Conservation (phyloP, 2,797 vertebrate species). For the Apodemus agrarius region DNA sequence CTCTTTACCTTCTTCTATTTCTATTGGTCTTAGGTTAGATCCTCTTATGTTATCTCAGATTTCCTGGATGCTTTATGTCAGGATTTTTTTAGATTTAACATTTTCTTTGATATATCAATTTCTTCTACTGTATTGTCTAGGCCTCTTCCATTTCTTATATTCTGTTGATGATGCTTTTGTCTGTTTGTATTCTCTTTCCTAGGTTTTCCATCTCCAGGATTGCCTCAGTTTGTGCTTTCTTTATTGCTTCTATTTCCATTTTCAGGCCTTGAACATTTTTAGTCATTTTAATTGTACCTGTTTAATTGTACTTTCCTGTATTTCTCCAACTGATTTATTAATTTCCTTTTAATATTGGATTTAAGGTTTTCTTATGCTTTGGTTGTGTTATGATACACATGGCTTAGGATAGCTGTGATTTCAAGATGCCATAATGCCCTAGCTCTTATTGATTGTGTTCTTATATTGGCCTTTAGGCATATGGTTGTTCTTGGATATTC, state of each 20-base stretch:
- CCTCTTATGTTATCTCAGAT: not conserved
- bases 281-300: not conserved
- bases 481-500: not conserved
- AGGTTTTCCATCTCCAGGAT: not conserved
- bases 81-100: not conserved
- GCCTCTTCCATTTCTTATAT: not conserved
- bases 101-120: not conserved
- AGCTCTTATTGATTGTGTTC: not conserved
- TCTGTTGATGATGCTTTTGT: not conserved
- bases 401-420: not conserved
- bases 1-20: not conserved
- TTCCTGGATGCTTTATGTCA: not conserved
- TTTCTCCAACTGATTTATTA: not conserved
- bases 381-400: not conserved
- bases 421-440: not conserved
- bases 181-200: not conserved
- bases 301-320: not conserved
- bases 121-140: not conserved
- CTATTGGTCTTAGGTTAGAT: not conserved
- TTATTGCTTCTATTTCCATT: not conserved
- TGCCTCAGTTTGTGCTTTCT: not conserved
- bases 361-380: not conserved
- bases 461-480: not conserved
- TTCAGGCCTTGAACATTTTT: not conserved
- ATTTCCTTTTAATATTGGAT: not conserved